Conservation (phyloP, 2,888 invertebrate genomes). For the Disparrhopalites patrizii region DNA sequence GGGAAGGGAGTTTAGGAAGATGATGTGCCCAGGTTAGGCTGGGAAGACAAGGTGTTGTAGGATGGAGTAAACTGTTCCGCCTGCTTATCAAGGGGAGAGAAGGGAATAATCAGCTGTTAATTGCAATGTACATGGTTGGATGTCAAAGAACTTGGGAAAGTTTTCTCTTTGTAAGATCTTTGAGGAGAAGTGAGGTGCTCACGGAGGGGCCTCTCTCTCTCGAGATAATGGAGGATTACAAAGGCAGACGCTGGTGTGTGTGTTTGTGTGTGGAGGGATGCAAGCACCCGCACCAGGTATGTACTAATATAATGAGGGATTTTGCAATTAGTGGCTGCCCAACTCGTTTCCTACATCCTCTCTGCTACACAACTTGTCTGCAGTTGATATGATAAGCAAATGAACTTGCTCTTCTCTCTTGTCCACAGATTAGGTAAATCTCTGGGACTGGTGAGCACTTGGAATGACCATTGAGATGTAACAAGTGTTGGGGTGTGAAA, state of each 20-base stretch:
- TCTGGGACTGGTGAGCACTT: neutral
- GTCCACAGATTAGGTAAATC: conserved; percentile 8
- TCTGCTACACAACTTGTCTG: no score
- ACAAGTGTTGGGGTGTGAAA: neutral
- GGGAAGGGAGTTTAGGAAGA: no score
- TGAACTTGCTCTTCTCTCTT: neutral
- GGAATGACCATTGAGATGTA: neutral
- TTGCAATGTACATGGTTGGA: no score
- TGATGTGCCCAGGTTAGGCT: no score
- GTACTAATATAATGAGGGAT: neutral
- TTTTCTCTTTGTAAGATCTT: neutral
- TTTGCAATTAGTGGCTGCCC: conserved; percentile 7
- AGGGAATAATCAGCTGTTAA: no score
- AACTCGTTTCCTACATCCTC: conserved; percentile 1
- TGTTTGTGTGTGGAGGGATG: no score
- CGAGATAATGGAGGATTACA: neutral
- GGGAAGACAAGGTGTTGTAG: no score
- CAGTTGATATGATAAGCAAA: conserved; percentile 4
- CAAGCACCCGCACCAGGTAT: neutral
- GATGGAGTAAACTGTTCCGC: no score
- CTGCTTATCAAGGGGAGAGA: no score
- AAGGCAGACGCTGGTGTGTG: neutral
- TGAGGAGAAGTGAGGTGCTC: no score
- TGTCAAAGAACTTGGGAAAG: conserved; percentile 6
- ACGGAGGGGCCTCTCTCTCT: no score